Evolutionary conservation across 1,140 invertebrate genomes (phyloP), one percentile per base, ranked within the genome.

Genomic region (Drosophila cardini): DNA sequence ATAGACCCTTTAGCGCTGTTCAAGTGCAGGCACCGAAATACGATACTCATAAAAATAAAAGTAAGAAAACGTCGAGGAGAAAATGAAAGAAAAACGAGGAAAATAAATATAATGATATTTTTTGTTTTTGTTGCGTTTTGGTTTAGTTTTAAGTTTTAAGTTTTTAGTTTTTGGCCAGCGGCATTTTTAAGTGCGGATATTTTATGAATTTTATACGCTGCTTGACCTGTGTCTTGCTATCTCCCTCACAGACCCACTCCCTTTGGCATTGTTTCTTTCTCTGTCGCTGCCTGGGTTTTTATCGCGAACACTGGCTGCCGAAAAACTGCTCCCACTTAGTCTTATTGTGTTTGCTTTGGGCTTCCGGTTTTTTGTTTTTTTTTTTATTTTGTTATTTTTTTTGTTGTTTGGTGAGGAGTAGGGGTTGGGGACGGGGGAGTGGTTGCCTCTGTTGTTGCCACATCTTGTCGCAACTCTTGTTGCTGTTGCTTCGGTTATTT

Each of bases 181-280:
- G 69, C 69, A 48, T 76, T 76, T 63, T 68, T 69, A 83, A 87
- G 83, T 87, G 79, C 83, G 79, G 83, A 87, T 87, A 87, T 87
- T 87, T 87, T 87, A 77, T 87, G 84, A 87, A 87, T 87, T 87
- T 87, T 83, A 87, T 87, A 72, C 83, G 84, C 84, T 80, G 65
- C 84, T 87, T 64, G 83, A 87, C 77, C 84, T 80, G 69, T 7
- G n/a, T 3, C 32, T n/a, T n/a, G 10, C 30, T 4, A 10, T 7
- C 26, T 21, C 13, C 16, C 4, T 10, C 15, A n/a, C 26, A n/a
- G n/a, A 5, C 43, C 13, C 42, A 5, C 21, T 15, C 42, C 11
- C 34, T 9, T 34, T n/a, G n/a, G n/a, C n/a, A n/a, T n/a, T n/a
- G n/a, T 9, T n/a, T 10, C 15, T 21, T 18, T 21, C 9, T 40